These are phyloP conservation scores for Numenius arquata DNA, from an alignment of 2,113 vertebrate species.

Conservation along the genomic window DNA sequence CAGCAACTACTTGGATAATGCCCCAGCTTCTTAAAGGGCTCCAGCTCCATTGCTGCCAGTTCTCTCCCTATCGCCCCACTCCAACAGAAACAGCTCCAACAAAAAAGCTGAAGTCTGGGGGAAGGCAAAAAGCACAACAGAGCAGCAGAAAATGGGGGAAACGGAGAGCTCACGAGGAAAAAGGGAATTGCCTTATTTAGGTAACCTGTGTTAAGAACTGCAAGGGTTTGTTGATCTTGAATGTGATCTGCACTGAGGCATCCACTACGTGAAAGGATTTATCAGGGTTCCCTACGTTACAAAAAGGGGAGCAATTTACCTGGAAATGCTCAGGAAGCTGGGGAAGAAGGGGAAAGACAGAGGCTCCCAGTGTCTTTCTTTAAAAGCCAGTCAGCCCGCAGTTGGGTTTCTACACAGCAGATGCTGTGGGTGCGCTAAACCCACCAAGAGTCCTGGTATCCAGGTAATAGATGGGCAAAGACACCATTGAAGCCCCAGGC, in stretches of 20 bases:
- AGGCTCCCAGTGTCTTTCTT: background rate
- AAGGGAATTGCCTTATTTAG: background rate
- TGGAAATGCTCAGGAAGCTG: background rate
- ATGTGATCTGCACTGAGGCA: background rate
- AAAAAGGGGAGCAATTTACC: background rate
- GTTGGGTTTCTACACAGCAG: background rate
- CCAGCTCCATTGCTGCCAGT: background rate
- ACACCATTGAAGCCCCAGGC: background rate
- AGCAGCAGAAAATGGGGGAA: background rate
- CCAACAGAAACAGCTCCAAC: background rate
- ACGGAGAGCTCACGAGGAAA: background rate
- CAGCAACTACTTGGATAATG: slow-evolving; percentile 28
- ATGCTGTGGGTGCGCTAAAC: background rate
- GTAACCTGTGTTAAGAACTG: background rate
- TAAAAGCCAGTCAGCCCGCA: background rate
- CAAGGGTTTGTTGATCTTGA: background rate
- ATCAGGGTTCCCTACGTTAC: background rate
- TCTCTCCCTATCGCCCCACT: fast-evolving
- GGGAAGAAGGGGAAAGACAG: background rate
- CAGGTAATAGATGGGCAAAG: background rate
- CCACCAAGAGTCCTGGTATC: background rate
- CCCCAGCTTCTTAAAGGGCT: slow-evolving; percentile 24
- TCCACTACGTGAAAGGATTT: background rate
- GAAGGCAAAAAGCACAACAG: background rate
- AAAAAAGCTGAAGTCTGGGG: background rate